phyloP scores from a whole-genome alignment of 2,113 vertebrate species.

The Microcebus jonahi region DNA sequence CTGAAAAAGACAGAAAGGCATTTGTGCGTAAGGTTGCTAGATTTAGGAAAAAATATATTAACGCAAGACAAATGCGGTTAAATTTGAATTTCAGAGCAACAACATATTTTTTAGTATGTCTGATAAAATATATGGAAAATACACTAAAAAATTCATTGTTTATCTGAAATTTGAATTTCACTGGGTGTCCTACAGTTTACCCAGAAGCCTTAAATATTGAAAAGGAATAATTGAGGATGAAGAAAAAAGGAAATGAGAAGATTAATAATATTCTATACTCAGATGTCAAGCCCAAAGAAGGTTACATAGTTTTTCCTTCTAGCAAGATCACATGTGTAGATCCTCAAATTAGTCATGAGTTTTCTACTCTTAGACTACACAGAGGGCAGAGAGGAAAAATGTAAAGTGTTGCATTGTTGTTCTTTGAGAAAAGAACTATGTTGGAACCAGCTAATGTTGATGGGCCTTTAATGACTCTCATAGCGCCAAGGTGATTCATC shows the following conservation, averaged over 20 bases:
- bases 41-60: background rate
- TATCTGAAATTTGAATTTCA: slow-evolving; percentile 33
- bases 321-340: background rate
- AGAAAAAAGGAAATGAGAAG: background rate
- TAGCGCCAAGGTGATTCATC: background rate
- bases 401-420: background rate
- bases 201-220: background rate
- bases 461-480: background rate
- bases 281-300: background rate
- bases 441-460: background rate
- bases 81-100: background rate
- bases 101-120: background rate
- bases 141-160: background rate
- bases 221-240: background rate
- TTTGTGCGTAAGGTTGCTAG: background rate
- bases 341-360: background rate
- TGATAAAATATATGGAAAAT: slow-evolving; percentile 24
- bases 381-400: background rate
- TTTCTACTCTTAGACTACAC: background rate
- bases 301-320: background rate
- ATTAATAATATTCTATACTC: background rate
- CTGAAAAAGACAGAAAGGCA: background rate
- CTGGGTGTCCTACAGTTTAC: background rate
- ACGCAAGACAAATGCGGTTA: background rate
- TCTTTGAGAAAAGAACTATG: background rate